Evolutionary conservation across 2,797 vertebrate species (phyloP).

Genomic region (Hydrophis major): DNA sequence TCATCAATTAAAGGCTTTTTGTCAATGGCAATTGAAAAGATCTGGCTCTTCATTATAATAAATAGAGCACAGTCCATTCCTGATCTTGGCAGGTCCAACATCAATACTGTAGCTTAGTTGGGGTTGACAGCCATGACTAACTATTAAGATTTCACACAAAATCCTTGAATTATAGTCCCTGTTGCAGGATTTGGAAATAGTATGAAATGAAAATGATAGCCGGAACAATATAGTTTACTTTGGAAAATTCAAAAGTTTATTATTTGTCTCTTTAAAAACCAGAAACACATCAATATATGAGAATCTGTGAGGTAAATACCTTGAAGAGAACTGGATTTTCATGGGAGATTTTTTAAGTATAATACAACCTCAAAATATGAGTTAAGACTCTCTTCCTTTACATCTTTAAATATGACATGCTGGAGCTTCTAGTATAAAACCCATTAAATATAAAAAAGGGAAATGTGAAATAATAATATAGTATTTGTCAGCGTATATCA

Average conservation of each 20-base stretch:
- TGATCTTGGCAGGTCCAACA: not conserved
- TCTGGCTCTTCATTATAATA: not conserved
- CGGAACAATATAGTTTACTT: not conserved
- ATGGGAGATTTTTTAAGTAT: not conserved
- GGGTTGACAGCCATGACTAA: not conserved
- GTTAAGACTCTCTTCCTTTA: not conserved
- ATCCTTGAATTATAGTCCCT: not conserved
- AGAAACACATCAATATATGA: not conserved
- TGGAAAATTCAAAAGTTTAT: not conserved
- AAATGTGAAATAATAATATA: too few species aligned
- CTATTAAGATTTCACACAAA: not conserved
- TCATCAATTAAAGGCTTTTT: not conserved
- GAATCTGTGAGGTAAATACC: not conserved
- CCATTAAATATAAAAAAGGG: too few species aligned
- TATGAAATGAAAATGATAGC: not conserved
- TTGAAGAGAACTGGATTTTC: not conserved
- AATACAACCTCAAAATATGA: not conserved
- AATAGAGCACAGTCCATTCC: not conserved
- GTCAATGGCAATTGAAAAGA: not conserved
- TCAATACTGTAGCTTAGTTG: not conserved
- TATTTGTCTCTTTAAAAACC: not conserved
- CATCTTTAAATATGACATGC: not conserved
- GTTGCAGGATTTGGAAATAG: not conserved
- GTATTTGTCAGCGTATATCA: too few species aligned
- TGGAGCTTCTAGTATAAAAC: not conserved